Evolutionary conservation across 1,140 invertebrate genomes (phyloP), one percentile per base, ranked within the genome.

Genomic region (Drosophila ohnishii): DNA sequence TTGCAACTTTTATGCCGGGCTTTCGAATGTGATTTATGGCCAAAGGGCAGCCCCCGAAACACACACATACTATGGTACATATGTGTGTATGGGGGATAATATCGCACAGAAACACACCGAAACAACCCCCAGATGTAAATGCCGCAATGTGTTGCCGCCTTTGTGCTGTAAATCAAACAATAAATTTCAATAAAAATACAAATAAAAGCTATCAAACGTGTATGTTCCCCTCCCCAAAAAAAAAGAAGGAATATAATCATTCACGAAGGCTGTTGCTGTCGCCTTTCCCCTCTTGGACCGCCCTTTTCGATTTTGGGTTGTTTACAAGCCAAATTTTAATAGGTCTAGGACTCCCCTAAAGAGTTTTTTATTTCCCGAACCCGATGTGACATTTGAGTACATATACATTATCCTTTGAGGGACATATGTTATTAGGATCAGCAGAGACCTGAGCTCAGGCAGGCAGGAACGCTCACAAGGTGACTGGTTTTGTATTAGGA

Each of bases 171-270:
- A 83, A 83, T 78, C 70, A 78, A 78, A 75, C 71, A 83, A 83
- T 82, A 83, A 83, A 83, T 83, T 83, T 82, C 79, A 83, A 83
- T 83, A 81, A 83, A 72, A 83, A 82, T 25, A 53, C 70, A 67
- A 82, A 83, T 78, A 83, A 81, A 83, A 78, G 57, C 69, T 39
- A 81, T 78, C 53, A 58, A 60, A 75, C 53, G 70, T 72, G 58
- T 19, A 47, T 70, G 66, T 55, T 50, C 40, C n/a, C n/a, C n/a
- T n/a, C n/a, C n/a, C 66, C 62, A 32, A 25, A 47, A 69, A 48
- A 44, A 28, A 48, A 10, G 1, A 5, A n/a, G 9, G 22, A 55
- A 66, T 28, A 28, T 28, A 55, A 69, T 55, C 61, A 69, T 67
- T 25, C 16, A 3, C 48, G 3, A 67, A 67, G 65, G 48, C 48